Evolutionary conservation across 1,140 invertebrate genomes (phyloP).

Genomic region (Radopholus similis): DNA sequence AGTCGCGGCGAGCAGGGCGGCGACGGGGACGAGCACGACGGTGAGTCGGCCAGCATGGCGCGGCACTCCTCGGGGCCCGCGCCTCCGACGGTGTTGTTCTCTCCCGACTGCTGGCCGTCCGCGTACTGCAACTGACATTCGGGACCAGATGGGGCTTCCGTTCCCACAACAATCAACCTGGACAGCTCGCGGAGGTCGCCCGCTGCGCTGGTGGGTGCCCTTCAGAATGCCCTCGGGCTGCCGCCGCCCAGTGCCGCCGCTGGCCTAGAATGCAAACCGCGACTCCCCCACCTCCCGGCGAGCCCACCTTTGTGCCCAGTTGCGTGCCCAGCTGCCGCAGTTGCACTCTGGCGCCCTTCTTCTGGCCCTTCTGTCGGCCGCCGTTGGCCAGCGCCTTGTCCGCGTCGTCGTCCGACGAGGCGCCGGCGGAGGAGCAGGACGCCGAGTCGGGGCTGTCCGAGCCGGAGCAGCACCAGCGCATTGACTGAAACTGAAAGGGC

Average conservation of each 20-base stretch:
- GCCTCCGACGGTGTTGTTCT: not conserved
- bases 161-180: no score
- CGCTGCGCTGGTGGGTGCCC: conserved; percentile 6
- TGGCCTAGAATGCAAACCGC: conserved; percentile 6
- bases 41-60: not conserved
- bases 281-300: not conserved
- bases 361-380: not conserved
- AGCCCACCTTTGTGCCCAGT: not conserved
- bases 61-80: not conserved
- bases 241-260: conserved; percentile 9
- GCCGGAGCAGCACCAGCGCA: conserved; percentile 13
- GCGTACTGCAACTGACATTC: conserved; percentile 27
- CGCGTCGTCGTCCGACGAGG: not conserved
- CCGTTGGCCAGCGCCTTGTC: conserved; percentile 10
- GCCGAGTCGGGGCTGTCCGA: not conserved
- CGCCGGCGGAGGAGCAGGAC: not conserved
- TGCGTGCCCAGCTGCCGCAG: not conserved
- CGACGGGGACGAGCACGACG: conserved; percentile 10
- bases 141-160: no score
- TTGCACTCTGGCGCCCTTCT: not conserved
- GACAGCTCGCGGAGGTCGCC: conserved; percentile 9
- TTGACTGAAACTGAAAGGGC: not conserved
- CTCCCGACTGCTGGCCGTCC: conserved; percentile 5
- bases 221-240: conserved; percentile 20
- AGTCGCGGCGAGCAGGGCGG: not conserved